These are phyloP conservation scores for Synodontis membranacea DNA, from an alignment of 2,113 vertebrate genomes.

Conservation along the genomic window DNA sequence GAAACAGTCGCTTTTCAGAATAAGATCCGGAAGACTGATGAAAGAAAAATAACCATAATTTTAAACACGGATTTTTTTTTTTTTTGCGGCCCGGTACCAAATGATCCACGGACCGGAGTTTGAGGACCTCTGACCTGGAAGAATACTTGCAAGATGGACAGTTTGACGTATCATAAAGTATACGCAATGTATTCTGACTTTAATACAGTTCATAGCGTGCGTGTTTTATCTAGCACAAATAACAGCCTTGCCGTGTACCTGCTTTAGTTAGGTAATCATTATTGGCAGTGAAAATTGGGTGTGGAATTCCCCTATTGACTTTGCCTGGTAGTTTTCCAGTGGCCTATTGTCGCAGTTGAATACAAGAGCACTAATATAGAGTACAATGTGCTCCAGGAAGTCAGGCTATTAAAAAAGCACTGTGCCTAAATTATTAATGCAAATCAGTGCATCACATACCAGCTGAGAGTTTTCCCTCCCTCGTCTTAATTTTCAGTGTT, in stretches of 20 bases:
- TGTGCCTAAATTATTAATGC: slow-evolving; percentile 28
- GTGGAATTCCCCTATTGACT: slow-evolving; percentile 33
- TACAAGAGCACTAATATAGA: slow-evolving; percentile 1
- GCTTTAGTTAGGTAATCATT: slow-evolving; percentile 27
- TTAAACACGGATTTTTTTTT: too few species aligned
- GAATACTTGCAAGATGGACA: neutral
- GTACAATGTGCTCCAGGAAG: slow-evolving; percentile 11
- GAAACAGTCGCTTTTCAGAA: too few species aligned
- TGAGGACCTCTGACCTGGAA: too few species aligned
- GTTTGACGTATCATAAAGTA: neutral
- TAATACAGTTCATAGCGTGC: neutral
- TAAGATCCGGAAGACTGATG: too few species aligned
- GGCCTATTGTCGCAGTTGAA: neutral
- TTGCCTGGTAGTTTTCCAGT: slow-evolving; percentile 10
- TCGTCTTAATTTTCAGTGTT: neutral
- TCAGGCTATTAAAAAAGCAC: neutral
- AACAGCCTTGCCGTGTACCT: neutral
- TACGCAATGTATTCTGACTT: neutral
- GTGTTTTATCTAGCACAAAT: neutral
- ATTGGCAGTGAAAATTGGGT: slow-evolving; percentile 32
- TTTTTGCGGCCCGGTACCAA: too few species aligned
- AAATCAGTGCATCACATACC: slow-evolving; percentile 2
- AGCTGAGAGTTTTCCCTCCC: neutral
- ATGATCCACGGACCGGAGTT: too few species aligned
- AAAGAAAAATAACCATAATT: too few species aligned